Conservation (phyloP, 2,888 invertebrate genomes). For the Pandemis corylana region DNA sequence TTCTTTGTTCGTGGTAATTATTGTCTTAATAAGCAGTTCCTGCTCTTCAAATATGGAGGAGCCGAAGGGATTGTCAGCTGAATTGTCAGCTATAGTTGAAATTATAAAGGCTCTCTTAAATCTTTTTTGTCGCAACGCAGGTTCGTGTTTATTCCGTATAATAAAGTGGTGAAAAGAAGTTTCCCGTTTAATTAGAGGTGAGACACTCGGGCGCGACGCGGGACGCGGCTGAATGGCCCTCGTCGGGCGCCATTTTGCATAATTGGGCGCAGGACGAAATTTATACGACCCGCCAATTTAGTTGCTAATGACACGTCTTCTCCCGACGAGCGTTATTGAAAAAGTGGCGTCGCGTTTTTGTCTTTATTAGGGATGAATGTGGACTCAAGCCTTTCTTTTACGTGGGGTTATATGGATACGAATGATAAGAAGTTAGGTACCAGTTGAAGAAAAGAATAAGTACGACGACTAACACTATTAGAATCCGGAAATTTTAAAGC, state of each 20-base stretch:
- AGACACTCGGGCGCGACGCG: conserved; percentile 77
- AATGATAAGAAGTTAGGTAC: not conserved
- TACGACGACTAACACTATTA: not conserved
- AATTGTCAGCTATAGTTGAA: conserved; percentile 40
- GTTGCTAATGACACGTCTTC: conserved; percentile 84
- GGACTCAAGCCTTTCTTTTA: conserved; percentile 11
- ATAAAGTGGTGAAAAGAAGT: conserved; percentile 83
- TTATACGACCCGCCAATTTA: conserved; percentile 83
- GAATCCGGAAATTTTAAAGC: too few species aligned
- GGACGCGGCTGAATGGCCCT: conserved; percentile 79
- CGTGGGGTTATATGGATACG: not conserved
- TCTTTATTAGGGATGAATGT: conserved; percentile 26
- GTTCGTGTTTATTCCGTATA: conserved; percentile 79
- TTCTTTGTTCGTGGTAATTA: conserved; percentile 84
- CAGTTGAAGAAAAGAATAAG: not conserved
- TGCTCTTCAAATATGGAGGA: conserved; percentile 76
- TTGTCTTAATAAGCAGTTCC: conserved; percentile 85
- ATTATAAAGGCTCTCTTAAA: conserved; percentile 5
- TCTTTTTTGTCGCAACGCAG: conserved; percentile 35
- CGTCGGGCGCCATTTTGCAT: conserved; percentile 83
- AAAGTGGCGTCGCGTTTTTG: conserved; percentile 41
- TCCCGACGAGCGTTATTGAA: conserved; percentile 49
- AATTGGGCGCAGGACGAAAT: conserved; percentile 83
- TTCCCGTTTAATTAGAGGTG: conserved; percentile 82
- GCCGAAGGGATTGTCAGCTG: conserved; percentile 73